Evolutionary conservation across 2,797 vertebrate genomes (phyloP), one percentile per base, ranked within the genome.

Genomic region (Mus spretus): DNA sequence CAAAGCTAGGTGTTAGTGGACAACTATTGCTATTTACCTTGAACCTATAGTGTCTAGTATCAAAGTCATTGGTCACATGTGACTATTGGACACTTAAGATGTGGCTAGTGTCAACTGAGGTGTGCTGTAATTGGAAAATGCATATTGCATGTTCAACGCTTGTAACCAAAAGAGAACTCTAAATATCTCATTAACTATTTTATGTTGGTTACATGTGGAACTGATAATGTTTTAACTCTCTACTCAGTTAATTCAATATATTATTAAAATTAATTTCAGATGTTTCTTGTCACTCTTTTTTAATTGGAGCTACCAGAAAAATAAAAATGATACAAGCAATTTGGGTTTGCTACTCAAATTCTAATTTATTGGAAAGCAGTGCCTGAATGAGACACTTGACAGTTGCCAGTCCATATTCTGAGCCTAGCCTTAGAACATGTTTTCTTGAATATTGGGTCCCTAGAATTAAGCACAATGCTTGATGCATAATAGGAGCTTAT

Each of bases 191-290:
- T 44, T 95, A 87, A 94, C 57, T 77, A 61, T 67, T 86, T 90
- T 83, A 81, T 61, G 84, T 85, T 78, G 59, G 63, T 92, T 74
- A 31, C 24, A 74, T 61, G n/a, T 95, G 26, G 72, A 96, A 95
- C 94, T 92, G 63, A 90, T 91, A 15, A 74, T 67, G 8, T n/a
- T 92, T 94, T 75, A 75, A 37, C 37, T 87, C 37, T 90, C 74
- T 65, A 77, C 15, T 79, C 67, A 22, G 4, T 47, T 81, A 93
- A 92, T 78, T 78, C 4, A 94, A 50, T 70, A 53, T 44, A 81
- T 88, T 90, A 74, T 74, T 91, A 78, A 90, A 92, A 50, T 91
- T 59, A 91, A 59, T 92, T 96, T 83, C 28, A 95, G 37, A 28
- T 84, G 37, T 81, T 89, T 87, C 9, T 93, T 94, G 57, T 61